Conservation (phyloP, 2,113 vertebrate species). For the Callocephalon fimbriatum region DNA sequence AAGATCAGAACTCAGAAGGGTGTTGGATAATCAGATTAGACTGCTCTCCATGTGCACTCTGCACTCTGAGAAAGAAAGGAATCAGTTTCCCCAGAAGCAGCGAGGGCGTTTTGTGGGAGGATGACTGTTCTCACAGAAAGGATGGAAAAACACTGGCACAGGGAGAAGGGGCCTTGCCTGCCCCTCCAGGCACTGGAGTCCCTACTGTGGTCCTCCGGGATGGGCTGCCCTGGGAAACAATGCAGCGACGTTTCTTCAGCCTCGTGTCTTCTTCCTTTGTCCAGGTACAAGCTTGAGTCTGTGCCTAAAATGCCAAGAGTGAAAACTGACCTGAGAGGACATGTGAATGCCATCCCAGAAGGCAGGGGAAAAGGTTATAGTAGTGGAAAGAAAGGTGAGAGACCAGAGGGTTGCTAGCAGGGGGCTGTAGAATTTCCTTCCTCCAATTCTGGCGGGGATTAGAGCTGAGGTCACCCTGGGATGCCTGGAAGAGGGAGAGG, state of each 20-base stretch:
- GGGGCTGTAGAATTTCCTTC: background rate
- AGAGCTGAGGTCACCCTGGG: background rate
- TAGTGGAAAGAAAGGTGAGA: background rate
- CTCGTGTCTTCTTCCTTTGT: background rate
- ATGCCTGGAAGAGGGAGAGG: background rate
- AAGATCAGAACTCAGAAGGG: background rate
- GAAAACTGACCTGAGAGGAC: background rate
- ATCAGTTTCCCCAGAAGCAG: background rate
- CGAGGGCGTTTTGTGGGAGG: background rate
- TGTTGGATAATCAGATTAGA: background rate
- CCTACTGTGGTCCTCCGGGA: background rate
- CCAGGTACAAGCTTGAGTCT: background rate
- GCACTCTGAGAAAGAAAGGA: background rate
- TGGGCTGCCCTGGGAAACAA: background rate
- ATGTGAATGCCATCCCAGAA: background rate
- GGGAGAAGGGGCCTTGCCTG: background rate
- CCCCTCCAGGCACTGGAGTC: background rate
- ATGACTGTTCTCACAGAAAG: background rate
- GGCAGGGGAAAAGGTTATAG: background rate
- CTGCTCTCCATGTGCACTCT: background rate
- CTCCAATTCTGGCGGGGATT: rapidly evolving
- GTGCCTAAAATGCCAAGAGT: background rate
- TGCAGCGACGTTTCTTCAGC: background rate
- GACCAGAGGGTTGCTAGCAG: too few relatives aligned
- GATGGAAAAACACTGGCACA: background rate